A percentile compares a stretch with the other conserved stretches of the same genome.
These are phyloP conservation scores for Threskiornis aethiopicus DNA, from an alignment of 2,797 vertebrate species.

Conservation along the genomic window DNA sequence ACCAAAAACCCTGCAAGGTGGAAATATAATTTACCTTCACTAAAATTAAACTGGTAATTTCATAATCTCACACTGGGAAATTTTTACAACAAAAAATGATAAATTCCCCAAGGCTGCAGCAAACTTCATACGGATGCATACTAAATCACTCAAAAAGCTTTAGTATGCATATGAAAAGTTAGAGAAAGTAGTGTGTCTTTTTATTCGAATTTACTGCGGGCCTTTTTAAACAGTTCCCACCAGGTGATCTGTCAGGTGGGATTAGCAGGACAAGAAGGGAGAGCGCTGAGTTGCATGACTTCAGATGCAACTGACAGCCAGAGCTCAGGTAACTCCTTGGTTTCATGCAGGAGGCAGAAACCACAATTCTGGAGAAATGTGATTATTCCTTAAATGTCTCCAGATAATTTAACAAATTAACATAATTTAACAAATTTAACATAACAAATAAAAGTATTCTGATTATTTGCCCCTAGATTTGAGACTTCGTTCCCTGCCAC, in stretches of 20 bases:
- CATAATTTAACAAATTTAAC: no score
- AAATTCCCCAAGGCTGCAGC: background rate
- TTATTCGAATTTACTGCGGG: background rate
- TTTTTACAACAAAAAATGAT: background rate
- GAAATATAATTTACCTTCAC: background rate
- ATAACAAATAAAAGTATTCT: background rate
- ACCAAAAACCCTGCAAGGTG: background rate
- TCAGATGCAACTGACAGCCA: background rate
- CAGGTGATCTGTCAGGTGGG: background rate
- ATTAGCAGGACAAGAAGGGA: background rate
- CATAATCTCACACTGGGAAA: background rate
- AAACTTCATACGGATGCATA: background rate
- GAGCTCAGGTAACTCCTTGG: background rate
- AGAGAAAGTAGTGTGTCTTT: background rate
- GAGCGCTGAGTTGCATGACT: background rate
- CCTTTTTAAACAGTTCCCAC: background rate
- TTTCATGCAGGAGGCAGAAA: background rate
- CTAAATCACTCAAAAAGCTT: background rate
- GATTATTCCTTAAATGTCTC: background rate
- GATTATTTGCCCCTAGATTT: background rate
- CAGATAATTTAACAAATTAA: background rate
- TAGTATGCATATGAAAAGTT: background rate
- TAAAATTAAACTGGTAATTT: background rate
- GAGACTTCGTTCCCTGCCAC: background rate
- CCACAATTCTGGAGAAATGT: fast-evolving